These are phyloP conservation scores for Eupithecia exiguata DNA, from an alignment of 2,888 invertebrate genomes.

Conservation along the genomic window DNA sequence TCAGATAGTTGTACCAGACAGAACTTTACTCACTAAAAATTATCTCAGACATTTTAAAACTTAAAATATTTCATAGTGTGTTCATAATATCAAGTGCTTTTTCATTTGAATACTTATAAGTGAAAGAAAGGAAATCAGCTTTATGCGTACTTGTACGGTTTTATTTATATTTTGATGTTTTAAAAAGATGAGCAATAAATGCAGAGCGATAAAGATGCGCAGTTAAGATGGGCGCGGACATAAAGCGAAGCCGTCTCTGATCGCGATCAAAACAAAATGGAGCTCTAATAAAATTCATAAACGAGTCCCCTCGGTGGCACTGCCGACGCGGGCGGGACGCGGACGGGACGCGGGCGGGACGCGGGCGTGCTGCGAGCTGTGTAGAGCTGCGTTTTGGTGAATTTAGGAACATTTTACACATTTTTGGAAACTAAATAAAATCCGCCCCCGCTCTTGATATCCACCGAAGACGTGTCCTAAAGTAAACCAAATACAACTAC, in stretches of 20 bases:
- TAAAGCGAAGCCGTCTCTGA: background rate
- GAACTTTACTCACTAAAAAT: no score
- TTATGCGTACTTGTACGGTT: background rate
- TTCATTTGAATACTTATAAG: background rate
- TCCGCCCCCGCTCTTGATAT: no score
- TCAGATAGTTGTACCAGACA: no score
- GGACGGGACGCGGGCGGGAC: background rate
- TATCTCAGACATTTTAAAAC: no score
- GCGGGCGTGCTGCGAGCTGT: no score
- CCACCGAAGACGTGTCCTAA: background rate
- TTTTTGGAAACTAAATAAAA: no score
- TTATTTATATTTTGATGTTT: background rate
- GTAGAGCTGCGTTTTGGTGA: no score
- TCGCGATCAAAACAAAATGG: background rate
- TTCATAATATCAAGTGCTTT: background rate
- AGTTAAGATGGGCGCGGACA: background rate
- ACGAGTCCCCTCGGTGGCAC: background rate
- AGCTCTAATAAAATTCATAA: background rate
- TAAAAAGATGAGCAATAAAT: background rate
- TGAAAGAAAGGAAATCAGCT: background rate
- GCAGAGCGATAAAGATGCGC: background rate
- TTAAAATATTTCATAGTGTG: no score
- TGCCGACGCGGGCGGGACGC: background rate
- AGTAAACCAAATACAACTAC: background rate
- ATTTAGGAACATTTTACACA: no score